Evolutionary conservation across 2,888 invertebrate species (phyloP), one percentile per base, ranked within the genome.

Genomic region (Itoplectis maculator): DNA sequence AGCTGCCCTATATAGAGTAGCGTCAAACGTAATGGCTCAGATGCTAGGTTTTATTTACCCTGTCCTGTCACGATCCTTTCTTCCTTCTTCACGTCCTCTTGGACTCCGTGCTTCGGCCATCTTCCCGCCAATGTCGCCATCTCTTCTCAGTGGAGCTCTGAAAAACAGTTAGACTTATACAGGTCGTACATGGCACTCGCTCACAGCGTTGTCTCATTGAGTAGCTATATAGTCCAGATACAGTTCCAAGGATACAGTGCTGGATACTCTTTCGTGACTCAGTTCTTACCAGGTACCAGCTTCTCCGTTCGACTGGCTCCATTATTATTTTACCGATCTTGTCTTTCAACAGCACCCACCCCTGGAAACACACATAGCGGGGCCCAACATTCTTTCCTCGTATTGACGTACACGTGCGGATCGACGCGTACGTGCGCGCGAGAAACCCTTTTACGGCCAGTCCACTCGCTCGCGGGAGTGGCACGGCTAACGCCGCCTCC

Each of bases 321-420:
- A 88, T 89, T 90, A 90, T 90, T 90, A 90, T 90, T 90, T 89
- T 87, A 90, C 86, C 86, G 88, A 86, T 86, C 87, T 86, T 87
- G 82, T 82, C 82, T 76, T 82, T 47, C 72, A 66, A 42, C 51
- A 79, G 68, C 69, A 76, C 72, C 29, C 2, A n/a, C n/a, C 35
- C 45, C 54, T 56, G 69, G 42, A 82, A n/a, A 70, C 35, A 65
- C 59, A 51, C 56, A 73, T 49, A 68, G 54, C 59, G 56, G n/a
- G n/a, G 35, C 45, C 56, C 35, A 23, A 54, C 61, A 59, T 66
- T 56, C 73, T 72, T 79, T 59, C 59, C 49, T 81, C 83, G 85
- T 87, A 89, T 88, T 87, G 89, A 88, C 88, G 85, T 87, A 88
- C 90, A 89, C 90, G 90, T 89, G 73, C 56, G 68, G 51, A 73